Base-by-base conservation (phyloP, 2,113 vertebrate species). In the Percopsis transmontana region DNA sequence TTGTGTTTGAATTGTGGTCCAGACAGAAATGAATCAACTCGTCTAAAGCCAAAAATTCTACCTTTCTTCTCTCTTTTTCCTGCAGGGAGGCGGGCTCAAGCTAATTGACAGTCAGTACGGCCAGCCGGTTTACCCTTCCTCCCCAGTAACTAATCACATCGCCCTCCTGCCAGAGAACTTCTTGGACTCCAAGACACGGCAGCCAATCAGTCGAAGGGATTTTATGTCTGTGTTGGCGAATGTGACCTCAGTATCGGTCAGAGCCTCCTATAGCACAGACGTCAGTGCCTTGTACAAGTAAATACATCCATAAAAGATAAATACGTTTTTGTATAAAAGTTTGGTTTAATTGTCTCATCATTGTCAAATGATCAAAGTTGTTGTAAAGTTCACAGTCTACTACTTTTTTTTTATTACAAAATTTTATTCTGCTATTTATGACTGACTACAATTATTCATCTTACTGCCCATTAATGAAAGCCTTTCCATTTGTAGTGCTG, bases 261-360 rank as follows among this genome's bases (percentile, higher is more conserved):
- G 89, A 40, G 83, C 89, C 15, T 85, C 85, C 4, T 90, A 90
- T 27, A 89, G 87, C 83, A 89, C 87, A 45, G 83, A 89, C 1
- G 42, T 40, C 59, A 89, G 84, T 1, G 87, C 87, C 38, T 71
- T 88, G 40, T 90, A 89, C 80, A 88, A 86, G 89, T 85, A 62
- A 2, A 57, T 1, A 61, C 21, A 58, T 6, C 19, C 50, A 39
- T 23, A 20, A 2, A 42, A 11, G n/a, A n/a, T n/a, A n/a, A n/a
- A n/a, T n/a, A n/a, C n/a, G n/a, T n/a, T n/a, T n/a, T n/a, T n/a
- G n/a, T n/a, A n/a, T n/a, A n/a, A n/a, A n/a, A n/a, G n/a, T n/a
- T n/a, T 8, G 45, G 51, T 21, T 24, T 2, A 6, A 48, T 18
- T 8, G 47, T n/a, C 3, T 45, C 45, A 15, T 48, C 13, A 16